These are phyloP conservation scores for Ostrea edulis DNA, from an alignment of 1,140 invertebrate species.

Conservation along the genomic window DNA sequence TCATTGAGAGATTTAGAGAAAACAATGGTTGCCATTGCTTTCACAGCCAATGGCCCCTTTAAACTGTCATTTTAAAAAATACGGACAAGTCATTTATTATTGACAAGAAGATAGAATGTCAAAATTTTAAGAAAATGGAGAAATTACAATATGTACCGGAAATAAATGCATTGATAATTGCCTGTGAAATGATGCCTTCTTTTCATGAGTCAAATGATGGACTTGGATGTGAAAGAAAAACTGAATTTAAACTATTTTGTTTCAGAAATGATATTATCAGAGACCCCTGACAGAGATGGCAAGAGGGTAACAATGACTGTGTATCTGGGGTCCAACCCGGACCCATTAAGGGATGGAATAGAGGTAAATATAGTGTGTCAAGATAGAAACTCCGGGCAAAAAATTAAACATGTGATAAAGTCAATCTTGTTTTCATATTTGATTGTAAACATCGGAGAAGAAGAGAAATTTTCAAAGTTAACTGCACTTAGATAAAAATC, in stretches of 20 bases:
- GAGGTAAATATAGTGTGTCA: slow-evolving; percentile 58
- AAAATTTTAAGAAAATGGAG: too few species aligned
- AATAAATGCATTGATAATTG: too few species aligned
- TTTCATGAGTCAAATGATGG: too few species aligned
- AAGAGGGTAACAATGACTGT: slow-evolving; percentile 75
- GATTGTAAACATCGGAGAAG: background rate
- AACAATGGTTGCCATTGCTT: too few species aligned
- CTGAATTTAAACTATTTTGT: slow-evolving; percentile 11
- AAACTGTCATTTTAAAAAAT: too few species aligned
- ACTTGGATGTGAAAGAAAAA: background rate
- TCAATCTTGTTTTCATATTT: background rate
- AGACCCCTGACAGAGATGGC: slow-evolving; percentile 74
- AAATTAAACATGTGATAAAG: background rate
- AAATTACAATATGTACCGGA: too few species aligned
- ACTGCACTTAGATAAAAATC: background rate
- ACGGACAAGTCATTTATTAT: too few species aligned
- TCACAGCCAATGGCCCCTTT: too few species aligned
- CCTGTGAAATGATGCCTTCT: too few species aligned
- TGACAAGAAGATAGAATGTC: too few species aligned
- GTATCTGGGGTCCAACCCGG: slow-evolving; percentile 75
- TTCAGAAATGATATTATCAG: slow-evolving; percentile 73
- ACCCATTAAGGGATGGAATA: slow-evolving; percentile 68
- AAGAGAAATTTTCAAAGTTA: background rate
- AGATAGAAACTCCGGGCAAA: background rate
- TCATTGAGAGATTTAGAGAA: too few species aligned